phyloP scores from a whole-genome alignment of 2,113 vertebrate species.

The Tragulus kanchil region DNA sequence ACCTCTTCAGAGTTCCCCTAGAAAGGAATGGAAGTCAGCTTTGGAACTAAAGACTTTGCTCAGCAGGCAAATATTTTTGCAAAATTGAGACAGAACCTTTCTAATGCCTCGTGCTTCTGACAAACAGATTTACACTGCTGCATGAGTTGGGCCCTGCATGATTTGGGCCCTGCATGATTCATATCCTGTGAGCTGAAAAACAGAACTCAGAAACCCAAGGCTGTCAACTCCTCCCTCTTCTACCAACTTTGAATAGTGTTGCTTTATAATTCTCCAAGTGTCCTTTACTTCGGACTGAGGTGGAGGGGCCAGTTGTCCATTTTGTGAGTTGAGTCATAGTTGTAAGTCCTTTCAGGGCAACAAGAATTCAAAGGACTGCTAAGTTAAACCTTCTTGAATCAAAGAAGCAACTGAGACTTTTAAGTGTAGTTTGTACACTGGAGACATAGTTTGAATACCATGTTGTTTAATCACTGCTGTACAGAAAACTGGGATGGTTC shows the following conservation, averaged over 20 bases:
- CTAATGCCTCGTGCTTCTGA: neutral
- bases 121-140: neutral
- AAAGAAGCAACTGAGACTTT: neutral
- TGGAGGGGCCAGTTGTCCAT: neutral
- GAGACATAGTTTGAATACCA: neutral
- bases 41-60: neutral
- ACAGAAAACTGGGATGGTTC: neutral
- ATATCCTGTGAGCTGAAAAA: conserved; percentile 46
- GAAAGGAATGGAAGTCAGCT: neutral
- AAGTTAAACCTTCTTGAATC: neutral
- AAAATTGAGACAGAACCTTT: conserved; percentile 24
- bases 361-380: neutral
- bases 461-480: neutral
- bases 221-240: neutral
- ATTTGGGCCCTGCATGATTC: conserved; percentile 17
- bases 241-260: neutral
- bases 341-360: neutral
- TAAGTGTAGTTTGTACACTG: neutral
- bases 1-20: neutral
- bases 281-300: neutral
- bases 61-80: neutral
- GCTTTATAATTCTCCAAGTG: neutral
- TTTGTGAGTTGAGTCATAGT: neutral
- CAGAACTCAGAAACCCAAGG: conserved; percentile 18
- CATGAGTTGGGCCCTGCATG: neutral